Base-by-base conservation (phyloP, 2,797 vertebrate species). In the Odontamblyopus lacepedii region DNA sequence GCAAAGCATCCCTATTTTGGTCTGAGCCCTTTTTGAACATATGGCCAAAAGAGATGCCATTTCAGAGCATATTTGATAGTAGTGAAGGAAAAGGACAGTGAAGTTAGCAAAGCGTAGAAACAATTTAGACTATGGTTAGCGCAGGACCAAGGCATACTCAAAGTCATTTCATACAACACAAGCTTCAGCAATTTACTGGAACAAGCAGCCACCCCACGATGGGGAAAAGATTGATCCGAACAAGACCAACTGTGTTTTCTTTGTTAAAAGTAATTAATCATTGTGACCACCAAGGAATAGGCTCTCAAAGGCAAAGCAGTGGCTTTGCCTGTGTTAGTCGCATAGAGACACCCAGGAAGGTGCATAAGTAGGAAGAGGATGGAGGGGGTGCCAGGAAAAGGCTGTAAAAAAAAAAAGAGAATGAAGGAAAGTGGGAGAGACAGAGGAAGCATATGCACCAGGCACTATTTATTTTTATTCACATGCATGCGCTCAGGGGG, bases 251-350 rank as follows among this genome's bases (percentile, higher is more conserved):
- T 88, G 79, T 84, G 89, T 93, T 93, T 92, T 87, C 87, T 92
- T 91, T 92, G 88, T 88, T 91, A 87, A 91, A 90, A 92, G 89
- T 88, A 92, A 93, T 92, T 92, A 92, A 91, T 92, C 91, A 88
- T 81, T 59, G 84, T 67, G 75, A 85, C 87, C 83, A 76, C 77
- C 18, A 80, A 88, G 87, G 88, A 91, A 81, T 72, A 77, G 69
- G 41, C 78, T 84, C 80, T 78, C 51, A 72, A 84, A 85, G 72
- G 75, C 78, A 67, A 19, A 41, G 41, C 69, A 50, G 64, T 70
- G 82, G 77, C 70, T 78, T 57, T 57, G 83, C 59, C 32, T 59
- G 65, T 59, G 71, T n/a, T 77, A 35, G 69, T 74, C 57, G 57
- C 76, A 78, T 72, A 67, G 78, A 77, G 76, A 75, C 38, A 64